Base-by-base conservation (phyloP, 2,113 vertebrate species). In the Ramphastos sulfuratus region DNA sequence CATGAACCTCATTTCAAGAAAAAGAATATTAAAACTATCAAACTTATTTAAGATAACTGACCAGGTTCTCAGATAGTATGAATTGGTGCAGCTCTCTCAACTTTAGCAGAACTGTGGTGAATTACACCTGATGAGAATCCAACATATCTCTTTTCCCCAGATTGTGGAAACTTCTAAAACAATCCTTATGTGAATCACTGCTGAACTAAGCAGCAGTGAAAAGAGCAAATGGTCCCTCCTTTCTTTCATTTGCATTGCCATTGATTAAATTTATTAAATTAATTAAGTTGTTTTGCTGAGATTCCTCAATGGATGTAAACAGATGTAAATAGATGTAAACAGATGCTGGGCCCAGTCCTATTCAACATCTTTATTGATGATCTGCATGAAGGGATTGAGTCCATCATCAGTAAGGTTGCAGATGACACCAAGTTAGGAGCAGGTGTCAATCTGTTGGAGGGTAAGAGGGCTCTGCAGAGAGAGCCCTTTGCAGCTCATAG, bases 1-100 rank as follows among this genome's bases (percentile, higher is more conserved):
- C 88, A 95, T 79, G 94, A 97, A 97, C 91, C 92, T 93, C 92
- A 96, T 93, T 91, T 92, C 92, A 95, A 96, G 89, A 94, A 56
- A 82, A 64, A 69, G 84, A 77, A 70, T 85, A 81, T 96, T 96
- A 89, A 91, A 93, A 59, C 24, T 74, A 80, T 71, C 46, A 70
- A 58, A 79, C 33, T 89, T 85, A 65, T 15, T 93, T 89, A 85
- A 72, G n/a, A 18, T 33, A 92, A 82, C 33, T 70, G 69, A 48
- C 17, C 67, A 81, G 11, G 39, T 67, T 92, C 71, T 87, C 67
- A 82, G 37, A 20, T 75, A 15, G 7, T 60, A 24, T 33, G 33
- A 56, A 80, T 10, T 44, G 8, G 7, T 79, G 42, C 30, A 59
- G 33, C 55, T 89, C 55, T 75, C 64, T 10, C 0, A 0, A 11